phyloP scores from a whole-genome alignment of 1,140 invertebrate genomes.

The Caenorhabditis latens region DNA sequence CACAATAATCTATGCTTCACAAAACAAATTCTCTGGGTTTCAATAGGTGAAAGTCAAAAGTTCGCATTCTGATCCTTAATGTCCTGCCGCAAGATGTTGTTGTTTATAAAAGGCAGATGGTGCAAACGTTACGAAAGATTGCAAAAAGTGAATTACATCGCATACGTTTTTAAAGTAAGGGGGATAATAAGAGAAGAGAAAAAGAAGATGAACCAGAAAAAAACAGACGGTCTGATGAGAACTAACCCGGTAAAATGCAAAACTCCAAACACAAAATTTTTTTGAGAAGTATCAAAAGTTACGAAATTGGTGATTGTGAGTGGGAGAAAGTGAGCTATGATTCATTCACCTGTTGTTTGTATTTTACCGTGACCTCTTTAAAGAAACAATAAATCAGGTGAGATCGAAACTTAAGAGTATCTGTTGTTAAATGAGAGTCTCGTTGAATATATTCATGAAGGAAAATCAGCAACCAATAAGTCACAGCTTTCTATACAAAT shows the following conservation, averaged over 20 bases:
- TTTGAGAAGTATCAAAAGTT: neutral
- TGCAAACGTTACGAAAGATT: neutral
- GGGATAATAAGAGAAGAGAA: neutral
- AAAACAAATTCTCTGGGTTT: neutral
- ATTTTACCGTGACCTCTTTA: no score
- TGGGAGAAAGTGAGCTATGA: neutral
- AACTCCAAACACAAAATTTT: no score
- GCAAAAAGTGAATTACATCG: neutral
- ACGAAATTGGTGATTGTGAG: slow-evolving; percentile 1
- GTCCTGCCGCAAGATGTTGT: neutral
- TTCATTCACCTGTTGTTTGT: neutral
- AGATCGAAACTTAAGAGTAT: no score
- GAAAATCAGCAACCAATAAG: no score
- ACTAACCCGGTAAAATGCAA: no score
- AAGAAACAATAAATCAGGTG: no score
- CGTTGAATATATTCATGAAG: no score
- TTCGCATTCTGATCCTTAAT: neutral
- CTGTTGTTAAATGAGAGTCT: no score
- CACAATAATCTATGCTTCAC: no score
- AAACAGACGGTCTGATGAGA: neutral
- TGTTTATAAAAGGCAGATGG: slow-evolving; percentile 11
- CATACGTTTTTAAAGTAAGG: neutral
- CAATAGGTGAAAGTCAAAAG: slow-evolving; percentile 1
- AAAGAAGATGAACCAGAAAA: neutral
- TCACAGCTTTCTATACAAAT: no score